Evolutionary conservation across 2,888 invertebrate genomes (phyloP).

Genomic region (Harpagoxenus sublaevis): DNA sequence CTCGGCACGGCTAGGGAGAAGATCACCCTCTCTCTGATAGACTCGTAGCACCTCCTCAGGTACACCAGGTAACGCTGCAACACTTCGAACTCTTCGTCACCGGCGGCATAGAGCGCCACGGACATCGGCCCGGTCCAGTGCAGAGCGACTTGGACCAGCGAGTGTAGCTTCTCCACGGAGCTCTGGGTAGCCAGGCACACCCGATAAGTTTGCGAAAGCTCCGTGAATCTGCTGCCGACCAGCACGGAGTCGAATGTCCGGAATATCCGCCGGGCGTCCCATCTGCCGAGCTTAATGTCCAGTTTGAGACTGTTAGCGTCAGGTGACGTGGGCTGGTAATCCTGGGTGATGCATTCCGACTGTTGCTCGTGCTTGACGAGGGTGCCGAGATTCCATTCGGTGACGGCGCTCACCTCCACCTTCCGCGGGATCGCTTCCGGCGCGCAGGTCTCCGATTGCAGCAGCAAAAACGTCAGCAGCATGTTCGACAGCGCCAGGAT

Average conservation of each 20-base stretch:
- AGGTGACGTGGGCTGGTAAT: slow-evolving; percentile 71
- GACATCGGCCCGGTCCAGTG: slow-evolving; percentile 96
- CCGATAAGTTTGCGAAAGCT: slow-evolving; percentile 88
- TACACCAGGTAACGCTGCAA: slow-evolving; percentile 92
- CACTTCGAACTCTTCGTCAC: slow-evolving; percentile 92
- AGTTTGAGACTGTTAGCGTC: slow-evolving; percentile 85
- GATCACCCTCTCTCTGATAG: slow-evolving; percentile 91
- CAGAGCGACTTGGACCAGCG: slow-evolving; percentile 92
- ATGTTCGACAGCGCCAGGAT: slow-evolving; percentile 90
- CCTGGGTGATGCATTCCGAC: slow-evolving; percentile 73
- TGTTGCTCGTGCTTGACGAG: slow-evolving; percentile 65
- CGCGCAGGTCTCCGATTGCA: slow-evolving; percentile 87
- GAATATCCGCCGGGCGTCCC: slow-evolving; percentile 91
- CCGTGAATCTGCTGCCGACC: slow-evolving; percentile 90
- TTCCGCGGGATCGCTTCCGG: slow-evolving; percentile 68
- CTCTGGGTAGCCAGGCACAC: slow-evolving; percentile 95
- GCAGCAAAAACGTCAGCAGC: slow-evolving; percentile 88
- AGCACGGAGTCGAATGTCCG: slow-evolving; percentile 92
- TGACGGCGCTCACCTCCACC: slow-evolving; percentile 76
- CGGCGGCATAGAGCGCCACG: slow-evolving; percentile 92
- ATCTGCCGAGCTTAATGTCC: slow-evolving; percentile 90
- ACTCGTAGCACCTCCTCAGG: slow-evolving; percentile 91
- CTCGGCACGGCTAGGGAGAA: slow-evolving; percentile 92
- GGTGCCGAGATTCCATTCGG: slow-evolving; percentile 72
- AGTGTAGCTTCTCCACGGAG: slow-evolving; percentile 93